phyloP scores from a whole-genome alignment of 1,140 invertebrate genomes.

The Ooceraea biroi region DNA sequence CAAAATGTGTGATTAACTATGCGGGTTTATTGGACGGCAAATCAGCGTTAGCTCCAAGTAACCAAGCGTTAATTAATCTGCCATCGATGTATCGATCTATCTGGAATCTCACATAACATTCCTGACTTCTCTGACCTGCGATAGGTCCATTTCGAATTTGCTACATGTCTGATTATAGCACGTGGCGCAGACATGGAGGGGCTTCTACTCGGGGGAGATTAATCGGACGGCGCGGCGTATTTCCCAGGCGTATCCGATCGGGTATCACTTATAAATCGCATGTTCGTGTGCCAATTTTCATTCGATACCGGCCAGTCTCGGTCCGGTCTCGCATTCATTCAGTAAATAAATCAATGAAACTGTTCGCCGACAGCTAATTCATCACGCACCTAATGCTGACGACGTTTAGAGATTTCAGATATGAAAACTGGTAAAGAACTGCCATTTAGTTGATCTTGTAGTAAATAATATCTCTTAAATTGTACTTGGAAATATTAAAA shows the following conservation, averaged over 20 bases:
- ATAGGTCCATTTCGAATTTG: constrained; percentile 64
- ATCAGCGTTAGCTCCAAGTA: not conserved
- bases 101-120: constrained; percentile 58
- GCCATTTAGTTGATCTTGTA: not conserved
- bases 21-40: not conserved
- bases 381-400: not conserved
- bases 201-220: constrained; percentile 21
- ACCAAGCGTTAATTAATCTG: constrained; percentile 53
- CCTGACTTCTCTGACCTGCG: not conserved
- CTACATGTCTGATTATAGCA: constrained; percentile 34
- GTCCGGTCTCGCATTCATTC: constrained; percentile 7
- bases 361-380: not conserved
- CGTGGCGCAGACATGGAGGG: not conserved
- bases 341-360: constrained; percentile 9
- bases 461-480: not conserved
- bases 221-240: constrained; percentile 57
- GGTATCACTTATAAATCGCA: constrained; percentile 31
- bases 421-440: not conserved
- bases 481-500: too few relatives aligned
- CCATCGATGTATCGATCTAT: constrained; percentile 32
- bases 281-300: constrained; percentile 36
- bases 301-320: constrained; percentile 15
- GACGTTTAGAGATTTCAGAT: not conserved
- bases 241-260: constrained; percentile 60
- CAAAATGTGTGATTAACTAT: not conserved